These are phyloP conservation scores for Boloria selene DNA, from an alignment of 2,888 invertebrate species.

Conservation along the genomic window DNA sequence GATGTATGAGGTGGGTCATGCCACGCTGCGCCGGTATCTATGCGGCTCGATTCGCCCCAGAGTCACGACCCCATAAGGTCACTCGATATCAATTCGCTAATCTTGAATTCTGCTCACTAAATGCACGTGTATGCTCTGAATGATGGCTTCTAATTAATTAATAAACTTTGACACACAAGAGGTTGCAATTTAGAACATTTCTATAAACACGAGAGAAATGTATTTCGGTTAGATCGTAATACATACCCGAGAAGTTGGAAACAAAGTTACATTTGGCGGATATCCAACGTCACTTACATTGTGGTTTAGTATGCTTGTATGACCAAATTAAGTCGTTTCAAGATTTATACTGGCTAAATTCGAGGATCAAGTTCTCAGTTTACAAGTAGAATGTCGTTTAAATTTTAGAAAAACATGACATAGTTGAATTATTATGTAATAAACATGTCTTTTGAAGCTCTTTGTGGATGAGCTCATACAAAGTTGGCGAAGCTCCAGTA, in stretches of 20 bases:
- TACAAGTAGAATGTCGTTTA: conserved; percentile 4
- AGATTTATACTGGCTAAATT: conserved; percentile 33
- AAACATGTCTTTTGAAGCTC: conserved; percentile 16
- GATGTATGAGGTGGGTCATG: conserved; percentile 38
- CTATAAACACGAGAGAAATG: conserved; percentile 21
- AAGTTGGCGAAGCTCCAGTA: conserved; percentile 63
- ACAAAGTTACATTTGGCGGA: conserved; percentile 73
- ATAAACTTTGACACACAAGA: conserved; percentile 23
- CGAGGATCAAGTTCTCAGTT: conserved; percentile 42
- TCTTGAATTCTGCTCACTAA: conserved; percentile 60
- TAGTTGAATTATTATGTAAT: conserved; percentile 13
- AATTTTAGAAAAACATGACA: conserved; percentile 12
- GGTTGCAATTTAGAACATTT: conserved; percentile 13
- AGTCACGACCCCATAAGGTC: conserved; percentile 64
- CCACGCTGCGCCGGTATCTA: conserved; percentile 36
- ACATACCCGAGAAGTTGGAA: conserved; percentile 60
- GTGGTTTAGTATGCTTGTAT: conserved; percentile 66
- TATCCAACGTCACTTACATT: conserved; percentile 73
- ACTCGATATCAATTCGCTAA: conserved; percentile 64
- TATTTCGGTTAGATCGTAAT: conserved; percentile 45
- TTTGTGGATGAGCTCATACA: conserved; percentile 51
- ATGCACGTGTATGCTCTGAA: conserved; percentile 57
- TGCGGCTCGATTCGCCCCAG: conserved; percentile 41
- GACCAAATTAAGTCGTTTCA: conserved; percentile 59
- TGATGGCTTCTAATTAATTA: conserved; percentile 57